Base-by-base conservation (phyloP, 2,888 invertebrate species). In the Vesta saturnalis region DNA sequence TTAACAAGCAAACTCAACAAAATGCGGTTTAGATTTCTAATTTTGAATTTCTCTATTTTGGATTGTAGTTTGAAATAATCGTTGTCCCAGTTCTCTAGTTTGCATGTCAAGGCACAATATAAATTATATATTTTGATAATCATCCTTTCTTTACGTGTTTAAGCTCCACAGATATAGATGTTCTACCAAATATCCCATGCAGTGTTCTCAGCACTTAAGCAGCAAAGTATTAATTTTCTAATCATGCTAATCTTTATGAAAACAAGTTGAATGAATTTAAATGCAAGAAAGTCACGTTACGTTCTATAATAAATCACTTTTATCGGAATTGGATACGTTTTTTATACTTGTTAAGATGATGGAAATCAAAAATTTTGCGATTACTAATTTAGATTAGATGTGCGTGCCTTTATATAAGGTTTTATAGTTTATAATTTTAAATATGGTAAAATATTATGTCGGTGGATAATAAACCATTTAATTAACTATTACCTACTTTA, bases 21-120 rank as follows among this genome's bases (percentile, higher is more conserved):
- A 64, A 64, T 68, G 56, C 56, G 64, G 64, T 64, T 68, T 47
- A 64, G 60, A 60, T 65, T 65, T 61, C 64, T 59, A 65, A 61
- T 65, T 69, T 65, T 58, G 61, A 57, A 69, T 64, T 54, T 55
- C 61, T 35, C 66, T 22, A 43, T 49, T 62, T 58, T 55, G 43
- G 55, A 63, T 67, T 49, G 57, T 46, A 58, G 43, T 23, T 47
- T 35, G 14, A n/a, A 12, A 23, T 35, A 12, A 30, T 10, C 21
- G 49, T 63, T 58, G 56, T 18, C 22, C 55, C 46, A 22, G 18
- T 64, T 64, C 49, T 19, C 47, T 58, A 23, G 23, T 16, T 21
- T 23, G 15, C 22, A 4, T 30, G 57, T n/a, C 16, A 47, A 21
- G 21, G 22, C 2, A 4, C 21, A 57, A 57, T 57, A 54, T 52